Percentiles rank a stretch among this genome's conserved stretches.
Evolutionary conservation across 2,888 invertebrate species (phyloP).

Genomic region (Tiliacea citrago): DNA sequence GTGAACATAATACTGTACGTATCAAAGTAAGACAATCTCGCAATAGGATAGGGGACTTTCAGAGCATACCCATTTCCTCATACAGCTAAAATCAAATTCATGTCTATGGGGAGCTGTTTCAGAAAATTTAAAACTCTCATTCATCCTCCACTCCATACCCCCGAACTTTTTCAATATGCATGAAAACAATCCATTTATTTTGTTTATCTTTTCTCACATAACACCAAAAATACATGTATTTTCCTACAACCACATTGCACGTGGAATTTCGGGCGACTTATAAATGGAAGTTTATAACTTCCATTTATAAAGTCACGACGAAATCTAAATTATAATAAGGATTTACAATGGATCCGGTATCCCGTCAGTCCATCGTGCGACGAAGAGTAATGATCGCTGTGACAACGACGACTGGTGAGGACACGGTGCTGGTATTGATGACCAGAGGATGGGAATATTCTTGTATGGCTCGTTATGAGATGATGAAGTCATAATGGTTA

Average conservation of each 20-base stretch:
- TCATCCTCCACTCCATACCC: constrained; percentile 1
- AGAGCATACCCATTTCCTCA: neutral
- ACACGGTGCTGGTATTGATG: constrained; percentile 12
- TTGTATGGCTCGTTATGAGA: neutral
- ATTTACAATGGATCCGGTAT: constrained; percentile 52
- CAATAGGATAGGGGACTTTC: neutral
- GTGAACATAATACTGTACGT: neutral
- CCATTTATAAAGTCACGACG: constrained; percentile 56
- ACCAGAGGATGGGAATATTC: neutral
- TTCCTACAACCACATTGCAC: constrained; percentile 2
- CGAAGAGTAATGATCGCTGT: constrained; percentile 61
- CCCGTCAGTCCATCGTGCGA: constrained; percentile 42
- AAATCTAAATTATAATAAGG: constrained; percentile 61
- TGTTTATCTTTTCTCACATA: neutral
- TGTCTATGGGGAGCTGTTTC: constrained; percentile 5
- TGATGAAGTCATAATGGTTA: neutral
- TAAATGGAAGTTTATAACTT: too few species aligned
- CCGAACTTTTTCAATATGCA: constrained; percentile 26
- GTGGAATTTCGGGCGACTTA: constrained; percentile 40
- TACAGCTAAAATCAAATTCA: constrained; percentile 4
- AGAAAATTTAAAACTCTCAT: neutral
- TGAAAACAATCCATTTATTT: constrained; percentile 7
- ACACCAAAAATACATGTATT: neutral
- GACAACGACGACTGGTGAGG: constrained; percentile 52
- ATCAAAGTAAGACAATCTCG: neutral